These are phyloP conservation scores for Dicerorhinus sumatrensis DNA, from an alignment of 2,113 vertebrate species.

Conservation along the genomic window DNA sequence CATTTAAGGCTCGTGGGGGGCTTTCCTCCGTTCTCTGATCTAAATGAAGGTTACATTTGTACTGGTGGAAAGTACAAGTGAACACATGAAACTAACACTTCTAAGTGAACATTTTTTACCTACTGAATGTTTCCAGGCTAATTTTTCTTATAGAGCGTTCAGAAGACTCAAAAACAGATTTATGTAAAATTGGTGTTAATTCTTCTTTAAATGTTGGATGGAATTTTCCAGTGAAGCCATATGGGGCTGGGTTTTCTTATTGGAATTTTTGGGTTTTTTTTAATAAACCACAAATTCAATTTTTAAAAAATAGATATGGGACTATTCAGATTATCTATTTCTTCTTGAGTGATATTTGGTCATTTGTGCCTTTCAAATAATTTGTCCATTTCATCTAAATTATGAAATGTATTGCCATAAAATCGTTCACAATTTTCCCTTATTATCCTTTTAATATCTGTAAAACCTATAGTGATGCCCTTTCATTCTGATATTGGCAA, in stretches of 20 bases:
- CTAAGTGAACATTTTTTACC: background rate
- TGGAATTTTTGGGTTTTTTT: background rate
- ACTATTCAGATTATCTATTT: background rate
- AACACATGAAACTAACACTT: background rate
- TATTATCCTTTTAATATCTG: constrained; percentile 1
- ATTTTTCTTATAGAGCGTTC: background rate
- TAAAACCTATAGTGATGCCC: background rate
- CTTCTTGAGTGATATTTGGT: constrained; percentile 41
- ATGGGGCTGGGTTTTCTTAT: background rate
- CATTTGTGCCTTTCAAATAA: background rate
- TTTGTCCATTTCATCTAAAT: background rate
- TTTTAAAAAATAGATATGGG: background rate
- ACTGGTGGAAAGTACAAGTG: background rate
- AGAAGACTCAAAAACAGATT: background rate
- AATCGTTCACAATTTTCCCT: background rate
- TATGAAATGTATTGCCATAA: background rate
- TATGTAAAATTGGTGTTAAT: background rate
- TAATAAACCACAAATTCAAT: background rate
- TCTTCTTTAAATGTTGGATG: background rate
- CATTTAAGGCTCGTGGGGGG: background rate
- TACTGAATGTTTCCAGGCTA: background rate
- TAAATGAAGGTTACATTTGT: background rate
- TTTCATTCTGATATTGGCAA: background rate
- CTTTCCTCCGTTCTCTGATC: background rate
- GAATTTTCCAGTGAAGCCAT: background rate